Conservation (phyloP, 2,888 invertebrate species). For the Pachliopta kotzebuea region DNA sequence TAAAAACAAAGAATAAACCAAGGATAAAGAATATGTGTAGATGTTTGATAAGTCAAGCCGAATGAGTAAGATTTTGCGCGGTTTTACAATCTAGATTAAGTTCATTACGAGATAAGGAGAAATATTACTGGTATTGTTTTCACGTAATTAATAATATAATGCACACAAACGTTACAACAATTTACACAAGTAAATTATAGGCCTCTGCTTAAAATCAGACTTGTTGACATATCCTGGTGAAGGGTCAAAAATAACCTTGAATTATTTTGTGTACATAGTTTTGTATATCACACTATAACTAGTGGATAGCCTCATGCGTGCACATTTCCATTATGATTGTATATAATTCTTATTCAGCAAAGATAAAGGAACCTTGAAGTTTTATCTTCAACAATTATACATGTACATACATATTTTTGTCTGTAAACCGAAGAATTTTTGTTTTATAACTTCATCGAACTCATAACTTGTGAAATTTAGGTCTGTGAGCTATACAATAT, state of each 20-base stretch:
- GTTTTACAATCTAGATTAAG: not conserved
- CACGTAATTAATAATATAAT: not conserved
- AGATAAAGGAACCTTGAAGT: not conserved
- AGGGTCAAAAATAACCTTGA: slow-evolving; percentile 7
- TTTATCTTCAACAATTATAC: not conserved
- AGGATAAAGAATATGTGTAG: not conserved
- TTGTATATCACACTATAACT: not conserved
- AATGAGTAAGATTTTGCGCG: not conserved
- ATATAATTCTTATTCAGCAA: not conserved
- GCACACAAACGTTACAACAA: not conserved
- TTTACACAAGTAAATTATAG: not conserved
- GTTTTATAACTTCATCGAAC: no score
- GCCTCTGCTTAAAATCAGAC: not conserved
- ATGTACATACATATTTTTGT: no score
- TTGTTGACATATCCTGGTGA: not conserved
- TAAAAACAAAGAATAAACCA: no score
- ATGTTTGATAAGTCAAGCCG: not conserved
- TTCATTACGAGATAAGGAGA: not conserved
- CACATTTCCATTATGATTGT: slow-evolving; percentile 14
- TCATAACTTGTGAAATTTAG: no score
- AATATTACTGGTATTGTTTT: not conserved
- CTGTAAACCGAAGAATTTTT: no score
- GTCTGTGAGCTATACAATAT: no score
- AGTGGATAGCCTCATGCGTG: slow-evolving; percentile 12
- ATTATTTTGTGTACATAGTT: slow-evolving; percentile 16